Evolutionary conservation across 2,113 vertebrate genomes (phyloP).

Genomic region (Hemibagrus wyckioides): DNA sequence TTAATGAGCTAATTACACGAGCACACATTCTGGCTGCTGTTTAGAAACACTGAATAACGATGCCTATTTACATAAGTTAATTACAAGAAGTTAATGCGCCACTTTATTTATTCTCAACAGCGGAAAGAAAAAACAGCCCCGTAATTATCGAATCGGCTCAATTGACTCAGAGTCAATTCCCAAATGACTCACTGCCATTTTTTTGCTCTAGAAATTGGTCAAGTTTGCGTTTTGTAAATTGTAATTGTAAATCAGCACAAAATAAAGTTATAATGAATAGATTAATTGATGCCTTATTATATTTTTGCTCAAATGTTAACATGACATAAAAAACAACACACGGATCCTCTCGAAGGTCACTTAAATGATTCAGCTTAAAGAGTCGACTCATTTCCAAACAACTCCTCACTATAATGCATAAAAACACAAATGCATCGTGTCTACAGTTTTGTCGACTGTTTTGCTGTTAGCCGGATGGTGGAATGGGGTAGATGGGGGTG

Average conservation of each 20-base stretch:
- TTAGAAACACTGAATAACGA: constrained; percentile 56
- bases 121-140: neutral
- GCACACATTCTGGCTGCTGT: constrained; percentile 54
- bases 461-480: neutral
- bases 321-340: neutral
- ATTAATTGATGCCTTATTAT: neutral
- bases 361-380: no score
- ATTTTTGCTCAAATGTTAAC: neutral
- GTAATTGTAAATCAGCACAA: neutral
- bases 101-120: constrained; percentile 50
- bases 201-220: neutral
- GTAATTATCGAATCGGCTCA: neutral
- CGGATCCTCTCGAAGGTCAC: neutral
- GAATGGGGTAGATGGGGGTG: neutral
- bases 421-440: neutral
- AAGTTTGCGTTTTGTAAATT: no score
- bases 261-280: neutral
- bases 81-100: constrained; percentile 53
- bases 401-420: neutral
- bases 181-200: neutral
- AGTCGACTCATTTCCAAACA: neutral
- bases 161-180: neutral
- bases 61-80: constrained; percentile 66
- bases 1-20: constrained; percentile 63
- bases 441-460: neutral